A percentile compares a stretch with the other conserved stretches of the same genome.
Evolutionary conservation across 2,888 invertebrate genomes (phyloP).

Genomic region (Phaedon cochleariae): DNA sequence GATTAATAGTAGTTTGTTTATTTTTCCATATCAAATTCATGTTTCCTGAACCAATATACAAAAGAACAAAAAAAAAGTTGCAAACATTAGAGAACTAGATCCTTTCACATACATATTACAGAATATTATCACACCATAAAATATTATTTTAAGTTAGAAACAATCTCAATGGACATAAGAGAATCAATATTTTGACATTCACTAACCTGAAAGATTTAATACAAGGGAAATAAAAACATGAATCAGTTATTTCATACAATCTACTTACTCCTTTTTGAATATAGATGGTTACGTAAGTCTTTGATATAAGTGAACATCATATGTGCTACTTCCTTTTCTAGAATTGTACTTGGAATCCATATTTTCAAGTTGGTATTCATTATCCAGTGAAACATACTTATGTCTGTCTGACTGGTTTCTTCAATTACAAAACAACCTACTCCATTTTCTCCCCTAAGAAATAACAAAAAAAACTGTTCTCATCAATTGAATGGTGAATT

Average conservation of each 20-base stretch:
- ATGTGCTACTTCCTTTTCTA: slow-evolving; percentile 68
- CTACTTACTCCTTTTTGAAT: slow-evolving; percentile 14
- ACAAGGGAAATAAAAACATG: slow-evolving; percentile 11
- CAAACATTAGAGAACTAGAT: too few relatives aligned
- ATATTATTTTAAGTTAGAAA: not conserved
- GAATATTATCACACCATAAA: too few relatives aligned
- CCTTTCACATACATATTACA: too few relatives aligned
- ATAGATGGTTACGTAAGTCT: slow-evolving; percentile 57
- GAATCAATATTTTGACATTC: not conserved
- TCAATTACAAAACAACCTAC: slow-evolving; percentile 82
- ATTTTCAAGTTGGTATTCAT: slow-evolving; percentile 87
- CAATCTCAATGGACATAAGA: not conserved
- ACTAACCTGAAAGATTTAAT: slow-evolving; percentile 6
- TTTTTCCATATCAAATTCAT: too few relatives aligned
- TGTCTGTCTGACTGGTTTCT: slow-evolving; percentile 67
- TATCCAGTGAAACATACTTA: slow-evolving; percentile 82
- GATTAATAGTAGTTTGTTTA: too few relatives aligned
- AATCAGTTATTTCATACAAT: slow-evolving; percentile 26
- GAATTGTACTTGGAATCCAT: slow-evolving; percentile 81
- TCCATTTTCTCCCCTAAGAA: slow-evolving; percentile 83
- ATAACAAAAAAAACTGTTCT: slow-evolving; percentile 16
- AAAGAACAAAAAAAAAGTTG: too few relatives aligned
- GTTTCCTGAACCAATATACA: too few relatives aligned
- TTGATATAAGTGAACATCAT: slow-evolving; percentile 66
- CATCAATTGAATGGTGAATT: not conserved